These are phyloP conservation scores for Theonella swinhoei DNA, from an alignment of 37 sponge, comb jelly and placozoan species.

Conservation along the genomic window DNA sequence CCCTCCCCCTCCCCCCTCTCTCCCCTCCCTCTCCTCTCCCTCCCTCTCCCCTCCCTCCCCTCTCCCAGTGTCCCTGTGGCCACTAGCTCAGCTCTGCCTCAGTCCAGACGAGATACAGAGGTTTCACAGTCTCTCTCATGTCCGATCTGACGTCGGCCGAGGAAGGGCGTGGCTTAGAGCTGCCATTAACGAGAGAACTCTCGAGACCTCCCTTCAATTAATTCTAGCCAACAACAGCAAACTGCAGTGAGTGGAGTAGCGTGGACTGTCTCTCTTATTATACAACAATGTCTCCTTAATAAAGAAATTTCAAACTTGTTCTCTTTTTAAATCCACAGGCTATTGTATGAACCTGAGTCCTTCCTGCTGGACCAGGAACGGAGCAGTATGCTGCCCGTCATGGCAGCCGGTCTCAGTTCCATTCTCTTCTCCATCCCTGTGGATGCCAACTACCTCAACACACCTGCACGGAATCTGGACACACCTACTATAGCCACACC, in stretches of 20 bases:
- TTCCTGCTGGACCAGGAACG: conserved; percentile 84
- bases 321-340: conserved; percentile 27
- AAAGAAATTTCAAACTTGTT: background rate
- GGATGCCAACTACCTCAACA: conserved; percentile 55
- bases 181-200: conserved; percentile 82
- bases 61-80: conserved; percentile 39
- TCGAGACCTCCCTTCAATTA: conserved; percentile 68
- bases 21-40: background rate
- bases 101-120: conserved; percentile 51
- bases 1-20: too few relatives aligned
- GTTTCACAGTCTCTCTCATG: conserved; percentile 14
- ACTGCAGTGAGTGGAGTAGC: conserved; percentile 33
- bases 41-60: background rate
- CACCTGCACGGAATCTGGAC: conserved; percentile 28
- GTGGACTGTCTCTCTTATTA: too few relatives aligned
- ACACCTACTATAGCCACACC: conserved; percentile 5
- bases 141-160: conserved; percentile 50
- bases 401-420: conserved; percentile 91
- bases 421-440: conserved; percentile 62
- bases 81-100: conserved; percentile 40
- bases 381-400: conserved; percentile 74
- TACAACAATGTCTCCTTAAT: background rate
- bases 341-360: conserved; percentile 69
- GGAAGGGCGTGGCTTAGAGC: conserved; percentile 90
- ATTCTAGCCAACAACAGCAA: conserved; percentile 21